Conservation (phyloP, 2,888 invertebrate species). For the Conus canariensis region DNA sequence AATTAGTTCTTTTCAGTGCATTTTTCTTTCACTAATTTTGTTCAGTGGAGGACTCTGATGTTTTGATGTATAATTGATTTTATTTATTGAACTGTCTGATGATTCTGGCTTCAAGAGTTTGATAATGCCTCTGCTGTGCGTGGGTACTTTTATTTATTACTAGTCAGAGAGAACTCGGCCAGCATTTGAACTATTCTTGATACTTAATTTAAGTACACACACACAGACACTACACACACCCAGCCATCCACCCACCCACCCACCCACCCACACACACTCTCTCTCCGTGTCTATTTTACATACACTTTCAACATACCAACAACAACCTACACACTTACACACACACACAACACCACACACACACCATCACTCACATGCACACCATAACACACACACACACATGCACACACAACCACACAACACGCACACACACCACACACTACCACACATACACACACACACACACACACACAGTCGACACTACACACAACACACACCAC, state of each 20-base stretch:
- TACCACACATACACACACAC: not conserved
- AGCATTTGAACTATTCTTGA: no score
- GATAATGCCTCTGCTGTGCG: no score
- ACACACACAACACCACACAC: not conserved
- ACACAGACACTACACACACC: not conserved
- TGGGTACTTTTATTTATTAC: no score
- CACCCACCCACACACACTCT: not conserved
- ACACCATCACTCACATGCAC: not conserved
- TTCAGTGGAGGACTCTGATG: no score
- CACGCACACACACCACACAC: not conserved
- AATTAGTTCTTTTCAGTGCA: no score
- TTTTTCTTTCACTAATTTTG: no score
- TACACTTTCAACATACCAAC: not conserved
- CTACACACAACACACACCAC: no score
- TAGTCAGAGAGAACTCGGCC: no score
- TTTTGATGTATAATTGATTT: no score
- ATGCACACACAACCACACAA: not conserved
- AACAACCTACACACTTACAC: not conserved
- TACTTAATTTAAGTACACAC: not conserved
- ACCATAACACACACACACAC: not conserved
- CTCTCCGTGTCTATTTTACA: not conserved
- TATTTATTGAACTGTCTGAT: no score
- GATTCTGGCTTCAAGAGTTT: no score
- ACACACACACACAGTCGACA: not conserved
- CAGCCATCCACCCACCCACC: not conserved